Conservation (phyloP, 2,113 vertebrate genomes). For the Oncorhynchus mykiss region DNA sequence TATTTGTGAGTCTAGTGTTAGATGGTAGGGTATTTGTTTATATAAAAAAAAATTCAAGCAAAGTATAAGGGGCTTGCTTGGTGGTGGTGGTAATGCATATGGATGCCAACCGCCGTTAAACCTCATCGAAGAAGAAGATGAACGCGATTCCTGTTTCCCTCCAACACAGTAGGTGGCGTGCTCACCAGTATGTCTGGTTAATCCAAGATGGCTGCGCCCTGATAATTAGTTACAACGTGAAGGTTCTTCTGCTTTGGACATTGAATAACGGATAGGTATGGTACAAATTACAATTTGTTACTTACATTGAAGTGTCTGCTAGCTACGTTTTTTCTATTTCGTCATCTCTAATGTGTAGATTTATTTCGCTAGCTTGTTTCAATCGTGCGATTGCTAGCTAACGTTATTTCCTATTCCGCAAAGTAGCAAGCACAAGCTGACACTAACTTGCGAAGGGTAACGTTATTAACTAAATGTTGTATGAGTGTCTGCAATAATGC, state of each 20-base stretch:
- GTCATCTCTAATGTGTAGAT: not conserved
- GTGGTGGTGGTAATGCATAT: no score
- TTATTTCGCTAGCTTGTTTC: not conserved
- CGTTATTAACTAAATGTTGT: no score
- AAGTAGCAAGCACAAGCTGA: no score
- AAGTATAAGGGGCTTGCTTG: no score
- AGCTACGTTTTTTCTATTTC: not conserved
- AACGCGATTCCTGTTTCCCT: slow-evolving; percentile 22
- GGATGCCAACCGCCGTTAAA: no score
- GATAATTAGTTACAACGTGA: slow-evolving; percentile 58
- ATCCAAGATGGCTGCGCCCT: slow-evolving; percentile 70
- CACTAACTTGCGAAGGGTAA: no score
- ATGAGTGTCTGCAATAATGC: no score
- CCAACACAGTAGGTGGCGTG: slow-evolving; percentile 48
- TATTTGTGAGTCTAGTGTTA: no score
- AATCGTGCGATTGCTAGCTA: not conserved
- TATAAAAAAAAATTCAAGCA: no score
- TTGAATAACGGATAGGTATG: slow-evolving; percentile 42
- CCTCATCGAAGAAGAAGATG: no score
- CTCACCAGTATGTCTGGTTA: not conserved
- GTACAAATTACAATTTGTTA: not conserved
- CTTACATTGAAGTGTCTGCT: not conserved
- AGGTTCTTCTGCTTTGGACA: slow-evolving; percentile 9
- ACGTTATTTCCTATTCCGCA: no score
- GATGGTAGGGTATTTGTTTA: no score